These are phyloP conservation scores for Enoplosus armatus DNA, from an alignment of 2,797 vertebrate genomes.

Conservation along the genomic window DNA sequence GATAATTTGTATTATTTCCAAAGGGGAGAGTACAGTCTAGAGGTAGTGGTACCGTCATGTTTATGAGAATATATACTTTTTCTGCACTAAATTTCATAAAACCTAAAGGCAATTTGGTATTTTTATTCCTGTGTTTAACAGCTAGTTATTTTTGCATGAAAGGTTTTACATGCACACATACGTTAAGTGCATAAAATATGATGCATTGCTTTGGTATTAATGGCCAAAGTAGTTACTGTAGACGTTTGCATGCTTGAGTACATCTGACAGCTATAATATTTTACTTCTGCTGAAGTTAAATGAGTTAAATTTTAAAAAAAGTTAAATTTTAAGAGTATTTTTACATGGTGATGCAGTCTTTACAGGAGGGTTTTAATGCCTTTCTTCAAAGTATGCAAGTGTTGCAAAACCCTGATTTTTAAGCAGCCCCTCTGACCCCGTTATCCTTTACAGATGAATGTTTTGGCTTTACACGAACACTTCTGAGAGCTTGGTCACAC, in stretches of 20 bases:
- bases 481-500: constrained; percentile 38
- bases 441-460: constrained; percentile 36
- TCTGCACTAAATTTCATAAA: not conserved
- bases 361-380: not conserved
- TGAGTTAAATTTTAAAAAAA: no score
- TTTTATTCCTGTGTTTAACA: not conserved
- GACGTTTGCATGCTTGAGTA: no score
- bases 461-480: constrained; percentile 53
- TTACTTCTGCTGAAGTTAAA: not conserved
- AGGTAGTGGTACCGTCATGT: not conserved
- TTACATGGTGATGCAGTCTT: not conserved
- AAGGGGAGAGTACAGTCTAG: not conserved
- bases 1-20: not conserved
- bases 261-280: no score
- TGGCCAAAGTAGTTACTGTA: not conserved
- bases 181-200: not conserved
- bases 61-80: not conserved
- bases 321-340: no score
- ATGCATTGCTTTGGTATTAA: not conserved
- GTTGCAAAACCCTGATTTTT: constrained; percentile 6
- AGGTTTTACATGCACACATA: not conserved
- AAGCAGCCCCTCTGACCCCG: constrained; percentile 13
- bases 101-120: not conserved
- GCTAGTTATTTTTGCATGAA: not conserved
- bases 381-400: not conserved